Conservation (phyloP, 2,888 invertebrate species). For the Synergus laeviventris region DNA sequence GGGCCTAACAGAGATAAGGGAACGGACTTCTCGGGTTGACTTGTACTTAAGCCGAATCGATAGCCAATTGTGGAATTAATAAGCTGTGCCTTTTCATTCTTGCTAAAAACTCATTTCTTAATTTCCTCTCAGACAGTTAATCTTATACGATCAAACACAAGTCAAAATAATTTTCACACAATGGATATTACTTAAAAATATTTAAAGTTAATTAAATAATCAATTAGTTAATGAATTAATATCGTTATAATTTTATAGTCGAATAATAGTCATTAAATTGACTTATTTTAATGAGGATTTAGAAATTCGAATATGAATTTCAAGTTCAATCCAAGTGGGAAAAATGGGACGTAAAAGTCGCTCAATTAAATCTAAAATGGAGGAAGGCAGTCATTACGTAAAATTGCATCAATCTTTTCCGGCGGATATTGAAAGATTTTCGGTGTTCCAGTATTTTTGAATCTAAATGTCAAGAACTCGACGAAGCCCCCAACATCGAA, state of each 20-base stretch:
- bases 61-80: conserved; percentile 61
- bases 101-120: conserved; percentile 30
- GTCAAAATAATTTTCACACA: background rate
- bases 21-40: conserved; percentile 56
- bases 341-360: background rate
- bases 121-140: conserved; percentile 31
- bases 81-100: conserved; percentile 38
- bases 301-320: background rate
- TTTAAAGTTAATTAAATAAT: no score
- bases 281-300: background rate
- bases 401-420: background rate
- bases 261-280: background rate
- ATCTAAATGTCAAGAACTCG: background rate
- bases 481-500: background rate
- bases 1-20: conserved; percentile 49
- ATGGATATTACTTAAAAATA: background rate
- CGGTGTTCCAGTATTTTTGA: background rate
- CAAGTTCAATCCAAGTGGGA: background rate
- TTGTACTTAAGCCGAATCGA: conserved; percentile 46
- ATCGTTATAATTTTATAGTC: no score
- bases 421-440: conserved; percentile 28
- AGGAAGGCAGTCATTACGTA: conserved; percentile 5
- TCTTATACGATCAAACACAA: background rate
- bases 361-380: conserved; percentile 2
- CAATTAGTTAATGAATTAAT: no score